Base-by-base conservation (phyloP, 1,140 invertebrate species). In the Rhagoletis pomonella region DNA sequence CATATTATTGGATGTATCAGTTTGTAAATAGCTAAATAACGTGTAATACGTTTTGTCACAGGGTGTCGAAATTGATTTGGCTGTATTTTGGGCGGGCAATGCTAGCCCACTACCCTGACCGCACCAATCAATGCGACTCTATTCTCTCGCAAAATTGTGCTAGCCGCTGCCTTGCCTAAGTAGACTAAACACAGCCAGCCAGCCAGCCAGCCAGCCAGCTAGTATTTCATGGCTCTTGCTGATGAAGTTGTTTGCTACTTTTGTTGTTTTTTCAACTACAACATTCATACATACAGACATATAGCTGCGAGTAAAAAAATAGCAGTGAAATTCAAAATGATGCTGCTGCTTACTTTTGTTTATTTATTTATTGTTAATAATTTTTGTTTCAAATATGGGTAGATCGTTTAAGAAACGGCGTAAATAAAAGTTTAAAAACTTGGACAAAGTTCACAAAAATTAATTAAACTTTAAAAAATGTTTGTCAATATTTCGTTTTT, bases 51-150 rank as follows among this genome's bases (percentile, higher is more conserved):
- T 81, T 81, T 55, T 55, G 47, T 19, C 73, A 81, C n/a, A 81
- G 47, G n/a, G 73, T 81, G 73, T 81, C 73, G 73, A 81, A 81
- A 50, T 81, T 81, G 73, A 81, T 81, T 81, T 81, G 73, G 39
- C 39, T 29, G 12, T 73, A 29, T 67, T 73, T 73, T 17, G 73
- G 47, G 14, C n/a, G 73, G 73, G 6, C 50, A 81, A 81, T 81
- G 47, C 10, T 17, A 29, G 47, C 73, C 39, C 67, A n/a, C 60
- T 4, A 62, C 4, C 39, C 14, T 17, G 14, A 73, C 69, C 69
- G 44, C 39, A 73, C 39, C 42, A 44, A 12, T 47, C 12, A 73
- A 73, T 17, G 29, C 44, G 9, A 39, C 29, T 4, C 2, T 39
- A 69, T 6, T n/a, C 67, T 10, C 42, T 17, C 14, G 3, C 69